These are phyloP conservation scores for Nyctibius grandis DNA, from an alignment of 2,797 vertebrate species.

Conservation along the genomic window DNA sequence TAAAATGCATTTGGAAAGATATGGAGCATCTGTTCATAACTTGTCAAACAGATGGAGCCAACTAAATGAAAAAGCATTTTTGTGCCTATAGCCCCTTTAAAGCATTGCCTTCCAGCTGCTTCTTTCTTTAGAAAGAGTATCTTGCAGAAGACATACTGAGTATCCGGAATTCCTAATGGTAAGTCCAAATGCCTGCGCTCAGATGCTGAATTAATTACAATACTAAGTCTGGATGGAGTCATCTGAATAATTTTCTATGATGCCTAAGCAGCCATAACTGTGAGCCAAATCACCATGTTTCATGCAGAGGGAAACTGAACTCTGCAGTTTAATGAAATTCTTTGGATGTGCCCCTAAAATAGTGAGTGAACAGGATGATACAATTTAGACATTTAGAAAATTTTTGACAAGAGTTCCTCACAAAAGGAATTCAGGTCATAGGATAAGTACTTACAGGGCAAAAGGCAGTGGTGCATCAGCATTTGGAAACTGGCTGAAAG, in stretches of 20 bases:
- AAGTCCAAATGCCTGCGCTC: not conserved
- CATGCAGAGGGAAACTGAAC: not conserved
- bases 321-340: not conserved
- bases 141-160: not conserved
- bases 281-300: not conserved
- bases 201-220: not conserved
- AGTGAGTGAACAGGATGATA: not conserved
- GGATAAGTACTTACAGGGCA: not conserved
- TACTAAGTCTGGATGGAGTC: not conserved
- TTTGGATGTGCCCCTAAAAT: not conserved
- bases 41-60: constrained; percentile 57
- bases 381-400: not conserved
- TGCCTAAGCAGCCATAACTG: not conserved
- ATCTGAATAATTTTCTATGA: not conserved
- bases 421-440: not conserved
- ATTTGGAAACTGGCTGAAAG: not conserved
- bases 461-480: not conserved
- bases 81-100: constrained; percentile 6
- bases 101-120: constrained; percentile 30
- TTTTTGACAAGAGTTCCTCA: not conserved
- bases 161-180: not conserved
- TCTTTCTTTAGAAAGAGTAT: constrained; percentile 17
- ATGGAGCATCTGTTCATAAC: constrained; percentile 42
- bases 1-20: constrained; percentile 38
- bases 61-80: constrained; percentile 43